Percentiles rank a stretch among this genome's conserved stretches.
Conservation (phyloP, 2,113 vertebrate species). For the Callocephalon fimbriatum region DNA sequence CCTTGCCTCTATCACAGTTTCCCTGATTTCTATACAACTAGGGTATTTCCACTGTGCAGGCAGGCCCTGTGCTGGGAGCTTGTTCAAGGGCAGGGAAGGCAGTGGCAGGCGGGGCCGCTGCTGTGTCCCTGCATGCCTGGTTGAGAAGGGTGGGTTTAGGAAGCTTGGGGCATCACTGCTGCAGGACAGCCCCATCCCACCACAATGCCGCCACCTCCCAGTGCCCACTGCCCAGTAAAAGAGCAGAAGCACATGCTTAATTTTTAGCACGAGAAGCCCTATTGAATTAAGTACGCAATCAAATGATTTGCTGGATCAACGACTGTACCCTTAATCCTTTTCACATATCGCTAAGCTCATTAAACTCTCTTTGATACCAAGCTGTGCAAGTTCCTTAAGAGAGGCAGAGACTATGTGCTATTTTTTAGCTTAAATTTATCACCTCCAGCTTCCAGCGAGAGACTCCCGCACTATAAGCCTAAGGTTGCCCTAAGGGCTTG, state of each 20-base stretch:
- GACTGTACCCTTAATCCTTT: constrained; percentile 61
- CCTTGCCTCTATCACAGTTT: not conserved
- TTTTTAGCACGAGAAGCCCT: constrained; percentile 20
- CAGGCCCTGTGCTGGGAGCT: rapidly evolving
- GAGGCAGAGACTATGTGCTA: not conserved
- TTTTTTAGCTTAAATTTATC: constrained; percentile 10
- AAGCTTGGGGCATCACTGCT: not conserved
- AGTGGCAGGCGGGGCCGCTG: not conserved
- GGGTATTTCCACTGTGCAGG: rapidly evolving
- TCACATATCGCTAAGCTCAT: constrained; percentile 66
- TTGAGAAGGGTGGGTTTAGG: rapidly evolving
- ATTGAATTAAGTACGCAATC: constrained; percentile 62
- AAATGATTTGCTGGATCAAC: constrained; percentile 63
- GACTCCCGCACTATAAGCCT: not conserved
- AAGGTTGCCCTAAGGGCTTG: not conserved
- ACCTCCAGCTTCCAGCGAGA: not conserved
- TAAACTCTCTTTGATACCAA: constrained; percentile 66
- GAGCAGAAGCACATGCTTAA: not conserved
- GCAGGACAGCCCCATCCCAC: not conserved
- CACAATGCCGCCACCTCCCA: not conserved
- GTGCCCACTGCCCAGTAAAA: not conserved
- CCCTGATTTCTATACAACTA: not conserved
- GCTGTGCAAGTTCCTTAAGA: constrained; percentile 50
- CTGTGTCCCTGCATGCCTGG: rapidly evolving
- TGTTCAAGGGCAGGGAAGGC: not conserved